Evolutionary conservation across 2,888 invertebrate species (phyloP).

Genomic region (Dasypogon diadema): DNA sequence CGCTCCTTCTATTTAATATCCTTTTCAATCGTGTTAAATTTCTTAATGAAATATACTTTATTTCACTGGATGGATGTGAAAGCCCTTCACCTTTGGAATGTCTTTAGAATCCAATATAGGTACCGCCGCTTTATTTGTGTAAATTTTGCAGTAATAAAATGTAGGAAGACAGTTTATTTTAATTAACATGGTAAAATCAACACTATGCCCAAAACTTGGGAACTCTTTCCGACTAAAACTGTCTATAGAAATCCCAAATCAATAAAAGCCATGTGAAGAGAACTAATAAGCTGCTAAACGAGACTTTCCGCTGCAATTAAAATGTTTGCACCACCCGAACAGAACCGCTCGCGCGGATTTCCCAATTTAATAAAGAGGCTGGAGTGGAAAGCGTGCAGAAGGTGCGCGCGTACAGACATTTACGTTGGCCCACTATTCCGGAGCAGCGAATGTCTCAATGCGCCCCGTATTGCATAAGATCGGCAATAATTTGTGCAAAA

Average conservation of each 20-base stretch:
- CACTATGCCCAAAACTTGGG: too few relatives aligned
- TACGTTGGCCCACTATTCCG: constrained; percentile 27
- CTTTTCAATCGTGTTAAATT: too few relatives aligned
- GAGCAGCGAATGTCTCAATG: constrained; percentile 40
- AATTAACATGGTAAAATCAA: too few relatives aligned
- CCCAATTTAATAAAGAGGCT: constrained; percentile 14
- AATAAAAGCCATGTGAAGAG: constrained; percentile 17
- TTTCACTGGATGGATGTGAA: too few relatives aligned
- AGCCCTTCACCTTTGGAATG: too few relatives aligned
- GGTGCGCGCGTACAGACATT: constrained; percentile 7
- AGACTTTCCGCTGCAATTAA: constrained; percentile 17
- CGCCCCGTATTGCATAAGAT: constrained; percentile 22
- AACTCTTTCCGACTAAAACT: too few relatives aligned
- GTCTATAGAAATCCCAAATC: not conserved
- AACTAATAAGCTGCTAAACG: constrained; percentile 18
- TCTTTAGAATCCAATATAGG: too few relatives aligned
- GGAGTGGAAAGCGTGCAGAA: not conserved
- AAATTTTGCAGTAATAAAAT: too few relatives aligned
- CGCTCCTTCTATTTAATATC: too few relatives aligned
- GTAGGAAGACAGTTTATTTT: too few relatives aligned
- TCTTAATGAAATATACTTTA: too few relatives aligned
- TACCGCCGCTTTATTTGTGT: too few relatives aligned
- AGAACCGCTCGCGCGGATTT: constrained; percentile 30
- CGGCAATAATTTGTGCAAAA: constrained; percentile 13
- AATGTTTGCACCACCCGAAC: constrained; percentile 38